Evolutionary conservation across 2,113 vertebrate genomes (phyloP).

Genomic region (Mormoops blainvillei): DNA sequence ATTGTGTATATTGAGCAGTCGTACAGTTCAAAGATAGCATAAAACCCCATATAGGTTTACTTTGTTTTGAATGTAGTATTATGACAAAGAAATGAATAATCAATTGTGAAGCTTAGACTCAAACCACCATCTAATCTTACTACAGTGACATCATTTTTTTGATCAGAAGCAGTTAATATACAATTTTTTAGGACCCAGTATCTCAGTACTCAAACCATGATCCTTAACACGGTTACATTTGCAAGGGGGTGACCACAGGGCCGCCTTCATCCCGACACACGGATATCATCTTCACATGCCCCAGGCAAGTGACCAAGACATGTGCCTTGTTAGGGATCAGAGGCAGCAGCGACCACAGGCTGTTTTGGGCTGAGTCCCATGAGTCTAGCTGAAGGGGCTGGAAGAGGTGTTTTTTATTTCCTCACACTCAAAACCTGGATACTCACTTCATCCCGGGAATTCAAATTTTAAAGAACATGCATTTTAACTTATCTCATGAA

Average conservation of each 20-base stretch:
- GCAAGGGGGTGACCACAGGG: not conserved
- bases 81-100: not conserved
- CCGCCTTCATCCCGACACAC: not conserved
- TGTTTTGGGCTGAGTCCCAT: not conserved
- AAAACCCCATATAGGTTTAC: not conserved
- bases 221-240: not conserved
- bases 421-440: not conserved
- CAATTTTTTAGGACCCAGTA: not conserved
- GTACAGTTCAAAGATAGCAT: not conserved
- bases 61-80: not conserved
- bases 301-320: not conserved
- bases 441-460: not conserved
- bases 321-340: not conserved
- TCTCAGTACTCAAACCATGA: not conserved
- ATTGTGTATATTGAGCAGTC: not conserved
- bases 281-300: not conserved
- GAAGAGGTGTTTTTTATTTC: not conserved
- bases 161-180: not conserved
- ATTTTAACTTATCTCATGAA: not conserved
- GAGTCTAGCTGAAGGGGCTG: not conserved
- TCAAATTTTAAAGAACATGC: not conserved
- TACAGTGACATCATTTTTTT: not conserved
- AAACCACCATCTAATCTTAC: not conserved
- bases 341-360: rapidly evolving
- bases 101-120: not conserved